A percentile compares a stretch with the other conserved stretches of the same genome.
phyloP scores from a whole-genome alignment of 1,140 invertebrate species.

The Triops longicaudatus region DNA sequence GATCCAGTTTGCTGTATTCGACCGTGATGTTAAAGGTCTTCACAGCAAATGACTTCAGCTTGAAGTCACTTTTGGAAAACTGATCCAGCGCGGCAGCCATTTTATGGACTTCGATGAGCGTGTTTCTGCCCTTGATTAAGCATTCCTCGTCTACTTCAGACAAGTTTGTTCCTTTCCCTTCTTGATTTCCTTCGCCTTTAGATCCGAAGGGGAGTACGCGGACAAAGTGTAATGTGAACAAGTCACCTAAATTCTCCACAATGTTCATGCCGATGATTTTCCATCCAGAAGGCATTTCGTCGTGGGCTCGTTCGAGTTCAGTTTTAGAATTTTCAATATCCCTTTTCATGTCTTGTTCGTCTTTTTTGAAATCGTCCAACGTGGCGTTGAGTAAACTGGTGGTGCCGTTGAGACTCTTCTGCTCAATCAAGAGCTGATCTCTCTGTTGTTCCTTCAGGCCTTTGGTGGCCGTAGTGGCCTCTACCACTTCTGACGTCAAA shows the following conservation, averaged over 20 bases:
- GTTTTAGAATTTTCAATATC: background rate
- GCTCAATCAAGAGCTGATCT: background rate
- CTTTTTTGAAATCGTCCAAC: background rate
- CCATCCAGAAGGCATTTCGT: constrained; percentile 16
- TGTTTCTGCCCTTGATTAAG: background rate
- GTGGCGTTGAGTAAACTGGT: background rate
- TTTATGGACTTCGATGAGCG: background rate
- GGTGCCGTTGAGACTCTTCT: background rate
- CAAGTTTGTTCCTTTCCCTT: background rate
- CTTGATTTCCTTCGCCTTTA: too few relatives aligned
- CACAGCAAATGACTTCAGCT: background rate
- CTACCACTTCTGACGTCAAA: constrained; percentile 24
- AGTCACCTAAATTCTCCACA: background rate
- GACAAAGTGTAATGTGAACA: background rate
- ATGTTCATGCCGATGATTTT: constrained; percentile 24
- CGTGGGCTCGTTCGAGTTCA: background rate
- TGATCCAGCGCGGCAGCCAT: background rate
- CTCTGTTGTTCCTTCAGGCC: constrained; percentile 18
- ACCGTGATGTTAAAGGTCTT: background rate
- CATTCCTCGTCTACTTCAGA: background rate
- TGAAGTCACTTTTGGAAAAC: background rate
- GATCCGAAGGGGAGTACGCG: background rate
- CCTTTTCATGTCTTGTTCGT: background rate
- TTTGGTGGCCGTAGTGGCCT: constrained; percentile 20
- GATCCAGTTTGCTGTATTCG: background rate